These are phyloP conservation scores for Eristalis tenax DNA, from an alignment of 2,888 invertebrate genomes.

Conservation along the genomic window DNA sequence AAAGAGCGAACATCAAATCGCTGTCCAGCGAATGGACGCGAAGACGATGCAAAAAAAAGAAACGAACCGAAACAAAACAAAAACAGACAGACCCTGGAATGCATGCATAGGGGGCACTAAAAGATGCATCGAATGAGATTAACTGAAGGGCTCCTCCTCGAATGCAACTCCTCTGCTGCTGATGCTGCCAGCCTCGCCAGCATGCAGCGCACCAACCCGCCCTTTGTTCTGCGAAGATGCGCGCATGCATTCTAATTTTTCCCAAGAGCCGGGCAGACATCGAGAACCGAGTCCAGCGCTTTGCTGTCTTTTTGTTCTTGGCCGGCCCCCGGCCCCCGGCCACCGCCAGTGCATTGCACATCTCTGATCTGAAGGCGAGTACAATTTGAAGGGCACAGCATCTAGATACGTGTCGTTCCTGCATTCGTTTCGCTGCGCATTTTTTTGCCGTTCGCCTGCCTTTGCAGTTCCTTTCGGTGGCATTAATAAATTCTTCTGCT, in stretches of 20 bases:
- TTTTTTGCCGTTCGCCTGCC: slow-evolving; percentile 17
- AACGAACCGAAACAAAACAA: background rate
- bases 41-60: background rate
- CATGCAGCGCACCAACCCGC: background rate
- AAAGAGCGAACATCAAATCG: slow-evolving; percentile 37
- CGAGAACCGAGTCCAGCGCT: slow-evolving; percentile 17
- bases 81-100: slow-evolving; percentile 2
- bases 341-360: slow-evolving; percentile 6
- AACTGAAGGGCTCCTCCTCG: slow-evolving; percentile 58
- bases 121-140: slow-evolving; percentile 69
- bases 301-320: slow-evolving; percentile 14
- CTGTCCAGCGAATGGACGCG: slow-evolving; percentile 46
- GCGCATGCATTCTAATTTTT: slow-evolving; percentile 71
- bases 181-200: background rate
- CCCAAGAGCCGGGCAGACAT: slow-evolving; percentile 62
- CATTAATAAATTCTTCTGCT: slow-evolving; percentile 58
- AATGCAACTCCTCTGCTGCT: slow-evolving; percentile 42
- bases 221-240: slow-evolving; percentile 63
- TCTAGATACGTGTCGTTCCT: slow-evolving; percentile 45
- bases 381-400: slow-evolving; percentile 40
- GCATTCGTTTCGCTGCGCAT: slow-evolving; percentile 16
- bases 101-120: slow-evolving; percentile 41
- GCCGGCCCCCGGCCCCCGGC: slow-evolving; percentile 21
- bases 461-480: slow-evolving; percentile 39
- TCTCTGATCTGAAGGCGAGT: background rate